Base-by-base conservation (phyloP, 1,140 invertebrate species). In the Limonius californicus region DNA sequence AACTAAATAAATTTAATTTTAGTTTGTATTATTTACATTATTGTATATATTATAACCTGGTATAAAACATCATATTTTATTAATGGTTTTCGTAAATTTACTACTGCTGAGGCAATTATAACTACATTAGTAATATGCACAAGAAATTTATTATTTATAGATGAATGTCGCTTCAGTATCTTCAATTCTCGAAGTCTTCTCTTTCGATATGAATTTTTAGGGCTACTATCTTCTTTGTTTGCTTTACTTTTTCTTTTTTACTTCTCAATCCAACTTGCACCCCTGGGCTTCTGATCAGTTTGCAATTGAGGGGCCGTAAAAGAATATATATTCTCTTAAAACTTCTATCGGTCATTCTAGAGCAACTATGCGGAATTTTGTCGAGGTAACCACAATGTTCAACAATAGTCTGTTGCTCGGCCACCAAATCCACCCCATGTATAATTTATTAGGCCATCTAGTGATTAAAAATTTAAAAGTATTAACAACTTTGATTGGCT, bases 401-500 rank as follows among this genome's bases (percentile, higher is more conserved):
- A 19, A 74, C 59, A 50, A 77, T 65, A 50, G 67, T 78, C 73
- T 27, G 65, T 55, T 57, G 55, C 42, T 64, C 73, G 61, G 11
- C 73, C 73, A 16, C 70, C 72, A 71, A 65, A 77, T 12, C 73
- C 74, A 50, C 21, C 19, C 11, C 72, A 78, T 50, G 75, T 16
- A 65, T 70, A 77, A 59, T 71, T 76, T 50, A 77, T 70, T 8
- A 77, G 62, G 1, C 76, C 74, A 64, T 77, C 69, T 21, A 69
- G 71, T 62, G 72, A 78, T 71, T 16, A 77, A 64, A 70, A 76
- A 77, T 68, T 78, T 78, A 42, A 78, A 42, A 12, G 74, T 78
- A 63, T 78, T 78, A 59, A 35, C 59, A 63, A 54, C 64, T 61
- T 65, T 57, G 66, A 68, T n/a, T 11, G 65, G 4, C 54, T 64